phyloP scores from a whole-genome alignment of 2,113 vertebrate species.

The Benitochromis conjunctus region DNA sequence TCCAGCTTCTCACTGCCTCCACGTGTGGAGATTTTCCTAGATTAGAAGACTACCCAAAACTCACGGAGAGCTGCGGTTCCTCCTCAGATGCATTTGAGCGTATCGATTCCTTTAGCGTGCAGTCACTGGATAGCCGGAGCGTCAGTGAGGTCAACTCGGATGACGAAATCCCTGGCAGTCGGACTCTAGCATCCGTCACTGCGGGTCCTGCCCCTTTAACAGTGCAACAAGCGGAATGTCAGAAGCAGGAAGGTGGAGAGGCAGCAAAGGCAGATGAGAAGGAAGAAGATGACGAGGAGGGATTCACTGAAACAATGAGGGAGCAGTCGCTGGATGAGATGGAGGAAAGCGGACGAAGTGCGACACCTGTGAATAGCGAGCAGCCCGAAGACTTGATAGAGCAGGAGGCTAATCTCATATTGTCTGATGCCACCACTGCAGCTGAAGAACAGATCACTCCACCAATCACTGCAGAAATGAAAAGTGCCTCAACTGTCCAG shows the following conservation, averaged over 20 bases:
- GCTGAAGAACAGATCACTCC: constrained; percentile 7
- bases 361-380: constrained; percentile 93
- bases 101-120: constrained; percentile 95
- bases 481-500: constrained; percentile 70
- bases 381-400: constrained; percentile 82
- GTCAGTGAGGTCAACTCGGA: constrained; percentile 98
- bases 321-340: constrained; percentile 85
- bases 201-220: constrained; percentile 62
- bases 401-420: constrained; percentile 24
- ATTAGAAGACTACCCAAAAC: constrained; percentile 91
- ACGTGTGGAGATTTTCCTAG: constrained; percentile 86
- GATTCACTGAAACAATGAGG: constrained; percentile 61
- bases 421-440: not conserved
- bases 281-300: constrained; percentile 61
- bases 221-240: constrained; percentile 38
- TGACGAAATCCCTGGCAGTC: constrained; percentile 87
- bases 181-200: constrained; percentile 78
- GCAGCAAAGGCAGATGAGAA: constrained; percentile 50
- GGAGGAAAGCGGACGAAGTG: constrained; percentile 96
- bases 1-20: constrained; percentile 94
- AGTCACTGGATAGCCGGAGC: constrained; percentile 95
- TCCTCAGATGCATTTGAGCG: constrained; percentile 98
- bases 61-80: constrained; percentile 91
- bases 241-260: constrained; percentile 40
- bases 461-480: constrained; percentile 64